Conservation (phyloP, 2,888 invertebrate genomes). For the Eristalis pertinax region DNA sequence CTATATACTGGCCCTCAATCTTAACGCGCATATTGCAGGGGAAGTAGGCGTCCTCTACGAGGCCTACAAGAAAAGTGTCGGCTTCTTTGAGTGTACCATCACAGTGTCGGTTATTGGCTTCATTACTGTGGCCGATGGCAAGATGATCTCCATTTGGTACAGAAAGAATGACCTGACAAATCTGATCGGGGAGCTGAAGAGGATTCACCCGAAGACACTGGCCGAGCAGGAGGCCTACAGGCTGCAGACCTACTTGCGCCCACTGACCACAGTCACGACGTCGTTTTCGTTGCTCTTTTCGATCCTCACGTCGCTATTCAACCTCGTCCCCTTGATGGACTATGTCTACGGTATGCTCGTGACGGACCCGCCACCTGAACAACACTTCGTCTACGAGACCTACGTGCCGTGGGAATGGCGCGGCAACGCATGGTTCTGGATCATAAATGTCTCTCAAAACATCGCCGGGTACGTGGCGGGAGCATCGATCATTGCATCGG, state of each 20-base stretch:
- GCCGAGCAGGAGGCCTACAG: too few species aligned
- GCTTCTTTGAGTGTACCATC: neutral
- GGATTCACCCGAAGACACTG: too few species aligned
- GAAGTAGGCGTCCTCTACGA: neutral
- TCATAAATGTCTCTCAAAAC: conserved; percentile 74
- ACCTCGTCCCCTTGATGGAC: neutral
- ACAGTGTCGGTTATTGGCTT: too few species aligned
- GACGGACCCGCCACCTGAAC: conserved; percentile 53
- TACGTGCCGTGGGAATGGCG: conserved; percentile 77
- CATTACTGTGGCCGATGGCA: too few species aligned
- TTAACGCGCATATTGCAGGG: neutral
- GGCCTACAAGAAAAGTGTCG: neutral
- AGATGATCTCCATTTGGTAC: too few species aligned
- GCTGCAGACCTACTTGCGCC: too few species aligned
- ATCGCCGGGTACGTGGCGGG: conserved; percentile 75
- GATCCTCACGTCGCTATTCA: too few species aligned
- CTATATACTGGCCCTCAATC: neutral
- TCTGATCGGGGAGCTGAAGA: too few species aligned
- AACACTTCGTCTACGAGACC: conserved; percentile 74
- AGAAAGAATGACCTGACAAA: too few species aligned
- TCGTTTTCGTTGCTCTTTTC: too few species aligned
- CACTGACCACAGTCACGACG: too few species aligned
- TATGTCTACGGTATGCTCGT: neutral
- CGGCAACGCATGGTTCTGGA: conserved; percentile 74
- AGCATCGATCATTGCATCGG: conserved; percentile 46